A percentile compares a stretch with the other conserved stretches of the same genome.
Conservation (phyloP, 2,888 invertebrate genomes). For the Pecten maximus region DNA sequence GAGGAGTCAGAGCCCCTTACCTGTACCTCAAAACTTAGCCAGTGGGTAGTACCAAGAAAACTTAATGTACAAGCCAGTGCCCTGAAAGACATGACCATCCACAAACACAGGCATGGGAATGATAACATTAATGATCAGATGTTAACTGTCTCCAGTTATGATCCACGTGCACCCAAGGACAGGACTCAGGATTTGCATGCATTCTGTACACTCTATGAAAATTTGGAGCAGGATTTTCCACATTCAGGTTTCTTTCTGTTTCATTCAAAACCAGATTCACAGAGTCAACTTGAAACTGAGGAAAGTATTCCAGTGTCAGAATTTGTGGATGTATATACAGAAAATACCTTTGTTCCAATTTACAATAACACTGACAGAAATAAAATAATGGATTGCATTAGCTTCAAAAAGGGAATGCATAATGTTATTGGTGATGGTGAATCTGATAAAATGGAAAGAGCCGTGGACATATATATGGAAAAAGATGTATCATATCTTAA, state of each 20-base stretch:
- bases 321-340: neutral
- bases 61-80: too few species aligned
- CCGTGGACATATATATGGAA: neutral
- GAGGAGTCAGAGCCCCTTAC: too few species aligned
- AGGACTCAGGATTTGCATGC: conserved; percentile 37
- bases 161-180: conserved; percentile 52
- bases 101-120: conserved; percentile 47
- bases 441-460: neutral
- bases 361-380: neutral
- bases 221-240: conserved; percentile 45
- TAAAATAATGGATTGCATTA: neutral
- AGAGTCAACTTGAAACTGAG: neutral
- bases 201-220: conserved; percentile 13
- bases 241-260: conserved; percentile 50
- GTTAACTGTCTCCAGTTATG: conserved; percentile 39
- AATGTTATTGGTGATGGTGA: conserved; percentile 30
- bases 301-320: neutral
- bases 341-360: neutral
- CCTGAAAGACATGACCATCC: too few species aligned
- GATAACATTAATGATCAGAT: neutral
- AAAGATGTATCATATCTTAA: neutral
- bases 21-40: too few species aligned
- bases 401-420: neutral
- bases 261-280: conserved; percentile 42
- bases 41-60: too few species aligned